phyloP scores from a whole-genome alignment of 2,113 vertebrate genomes.

The Ahaetulla prasina region DNA sequence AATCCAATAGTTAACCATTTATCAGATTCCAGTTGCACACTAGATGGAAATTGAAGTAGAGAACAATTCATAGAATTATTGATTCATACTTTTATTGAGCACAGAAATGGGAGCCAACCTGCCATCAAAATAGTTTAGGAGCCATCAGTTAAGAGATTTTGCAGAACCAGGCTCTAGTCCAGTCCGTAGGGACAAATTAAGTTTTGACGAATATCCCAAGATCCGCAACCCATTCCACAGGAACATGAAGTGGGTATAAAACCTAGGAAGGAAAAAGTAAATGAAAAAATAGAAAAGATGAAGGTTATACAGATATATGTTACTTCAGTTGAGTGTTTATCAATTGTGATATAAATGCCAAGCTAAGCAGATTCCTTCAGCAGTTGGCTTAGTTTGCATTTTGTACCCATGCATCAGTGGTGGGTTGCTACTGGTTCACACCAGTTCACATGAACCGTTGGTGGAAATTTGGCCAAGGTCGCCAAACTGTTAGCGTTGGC shows the following conservation, averaged over 20 bases:
- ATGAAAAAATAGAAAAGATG: background rate
- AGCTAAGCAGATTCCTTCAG: background rate
- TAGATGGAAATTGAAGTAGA: background rate
- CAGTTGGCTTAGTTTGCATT: background rate
- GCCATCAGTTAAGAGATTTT: background rate
- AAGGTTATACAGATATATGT: background rate
- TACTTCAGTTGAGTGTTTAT: background rate
- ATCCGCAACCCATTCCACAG: slow-evolving; percentile 46
- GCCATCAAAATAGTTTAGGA: background rate
- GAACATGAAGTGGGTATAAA: slow-evolving; percentile 22
- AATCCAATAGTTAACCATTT: no score
- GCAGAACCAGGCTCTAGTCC: slow-evolving; percentile 45
- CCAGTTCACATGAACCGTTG: no score
- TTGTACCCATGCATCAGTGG: background rate
- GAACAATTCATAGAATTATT: background rate
- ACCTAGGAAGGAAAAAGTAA: background rate
- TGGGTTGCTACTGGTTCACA: no score
- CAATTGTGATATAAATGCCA: background rate
- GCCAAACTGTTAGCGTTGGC: no score
- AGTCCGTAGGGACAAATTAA: slow-evolving; percentile 50
- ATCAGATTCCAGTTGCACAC: background rate
- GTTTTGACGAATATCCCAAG: slow-evolving; percentile 26
- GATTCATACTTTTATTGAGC: background rate
- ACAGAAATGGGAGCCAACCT: background rate
- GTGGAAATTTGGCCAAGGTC: no score